phyloP scores from a whole-genome alignment of 2,888 invertebrate genomes.

The Phymatocera aterrima region DNA sequence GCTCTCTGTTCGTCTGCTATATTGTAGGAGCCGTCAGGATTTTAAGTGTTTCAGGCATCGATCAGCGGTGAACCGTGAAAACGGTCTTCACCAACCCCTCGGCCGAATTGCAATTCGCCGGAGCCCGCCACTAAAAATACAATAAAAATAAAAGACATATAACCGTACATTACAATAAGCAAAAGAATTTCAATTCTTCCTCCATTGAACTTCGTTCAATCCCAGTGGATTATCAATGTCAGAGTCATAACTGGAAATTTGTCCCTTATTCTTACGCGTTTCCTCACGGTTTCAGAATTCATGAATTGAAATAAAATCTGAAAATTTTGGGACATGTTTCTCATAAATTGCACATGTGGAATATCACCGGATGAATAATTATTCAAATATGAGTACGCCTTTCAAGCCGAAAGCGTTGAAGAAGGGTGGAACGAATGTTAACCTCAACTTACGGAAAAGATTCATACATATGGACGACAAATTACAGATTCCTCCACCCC shows the following conservation, averaged over 20 bases:
- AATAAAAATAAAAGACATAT: constrained; percentile 22
- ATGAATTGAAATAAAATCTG: no score
- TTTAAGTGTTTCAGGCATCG: constrained; percentile 43
- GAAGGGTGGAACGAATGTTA: not conserved
- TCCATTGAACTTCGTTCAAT: not conserved
- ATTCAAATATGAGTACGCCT: no score
- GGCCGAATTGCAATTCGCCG: constrained; percentile 37
- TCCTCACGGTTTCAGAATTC: not conserved
- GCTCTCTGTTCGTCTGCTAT: constrained; percentile 4
- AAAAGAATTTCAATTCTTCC: constrained; percentile 23
- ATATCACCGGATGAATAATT: no score
- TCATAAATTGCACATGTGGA: no score
- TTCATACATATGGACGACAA: constrained; percentile 71
- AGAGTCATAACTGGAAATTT: not conserved
- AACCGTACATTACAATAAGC: constrained; percentile 29
- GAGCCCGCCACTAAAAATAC: constrained; percentile 32
- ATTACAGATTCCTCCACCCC: constrained; percentile 58
- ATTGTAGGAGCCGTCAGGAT: constrained; percentile 37
- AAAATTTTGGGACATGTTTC: no score
- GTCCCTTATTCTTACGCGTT: not conserved
- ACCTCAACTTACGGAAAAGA: constrained; percentile 28
- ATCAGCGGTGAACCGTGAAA: constrained; percentile 44
- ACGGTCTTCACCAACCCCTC: constrained; percentile 38
- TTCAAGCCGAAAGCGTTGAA: no score
- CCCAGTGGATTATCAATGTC: constrained; percentile 6